These are phyloP conservation scores for Antechinus stuartii DNA, from an alignment of 2,113 vertebrate species.

Conservation along the genomic window DNA sequence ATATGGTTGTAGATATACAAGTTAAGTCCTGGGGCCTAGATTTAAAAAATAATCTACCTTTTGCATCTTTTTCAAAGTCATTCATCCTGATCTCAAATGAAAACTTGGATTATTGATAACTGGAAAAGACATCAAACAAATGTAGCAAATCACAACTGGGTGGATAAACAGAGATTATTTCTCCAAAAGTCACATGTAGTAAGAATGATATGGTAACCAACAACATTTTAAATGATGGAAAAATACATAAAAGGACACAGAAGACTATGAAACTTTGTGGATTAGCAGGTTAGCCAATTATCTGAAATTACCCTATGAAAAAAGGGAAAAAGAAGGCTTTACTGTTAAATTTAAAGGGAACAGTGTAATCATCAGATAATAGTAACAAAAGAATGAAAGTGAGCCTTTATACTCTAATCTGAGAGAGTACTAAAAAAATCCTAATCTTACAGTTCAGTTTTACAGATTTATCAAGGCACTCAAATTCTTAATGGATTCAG, in stretches of 20 bases:
- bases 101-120: not conserved
- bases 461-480: not conserved
- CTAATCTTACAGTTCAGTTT: not conserved
- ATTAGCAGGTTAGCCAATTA: not conserved
- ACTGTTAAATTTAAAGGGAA: not conserved
- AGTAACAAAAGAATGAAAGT: not conserved
- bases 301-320: not conserved
- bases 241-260: not conserved
- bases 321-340: not conserved
- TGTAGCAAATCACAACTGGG: accelerated
- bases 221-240: not conserved
- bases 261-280: not conserved
- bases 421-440: not conserved
- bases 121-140: not conserved
- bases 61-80: not conserved
- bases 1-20: not conserved
- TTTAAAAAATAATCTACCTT: not conserved
- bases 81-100: not conserved
- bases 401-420: not conserved
- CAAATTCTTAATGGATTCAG: not conserved
- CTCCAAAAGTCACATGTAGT: not conserved
- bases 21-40: not conserved
- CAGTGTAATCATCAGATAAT: not conserved
- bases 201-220: not conserved
- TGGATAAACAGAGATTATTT: not conserved